Conservation (phyloP, 2,113 vertebrate species). For the Scophthalmus maximus region DNA sequence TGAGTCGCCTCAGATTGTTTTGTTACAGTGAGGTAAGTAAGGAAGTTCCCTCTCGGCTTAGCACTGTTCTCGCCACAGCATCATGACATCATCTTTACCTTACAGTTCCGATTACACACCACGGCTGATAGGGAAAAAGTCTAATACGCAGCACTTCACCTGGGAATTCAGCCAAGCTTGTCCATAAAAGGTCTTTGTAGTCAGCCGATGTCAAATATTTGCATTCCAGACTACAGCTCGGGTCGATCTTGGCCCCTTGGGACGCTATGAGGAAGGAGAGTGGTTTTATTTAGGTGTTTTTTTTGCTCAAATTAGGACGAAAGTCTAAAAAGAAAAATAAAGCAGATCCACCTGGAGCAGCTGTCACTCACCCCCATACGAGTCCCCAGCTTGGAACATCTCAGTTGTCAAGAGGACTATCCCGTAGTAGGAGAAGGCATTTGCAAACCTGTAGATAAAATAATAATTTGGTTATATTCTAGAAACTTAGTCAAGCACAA, state of each 20-base stretch:
- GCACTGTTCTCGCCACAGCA: not conserved
- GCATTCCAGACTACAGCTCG: slow-evolving; percentile 89
- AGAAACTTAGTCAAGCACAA: not conserved
- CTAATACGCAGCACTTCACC: slow-evolving; percentile 73
- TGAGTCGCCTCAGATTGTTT: too few species aligned
- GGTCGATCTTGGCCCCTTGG: slow-evolving; percentile 83
- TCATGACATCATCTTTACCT: not conserved
- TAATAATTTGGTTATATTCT: slow-evolving; percentile 30
- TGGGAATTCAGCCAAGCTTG: slow-evolving; percentile 93
- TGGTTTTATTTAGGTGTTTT: not conserved
- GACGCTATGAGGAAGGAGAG: slow-evolving; percentile 74
- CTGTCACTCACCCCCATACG: slow-evolving; percentile 86
- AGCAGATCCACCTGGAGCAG: not conserved
- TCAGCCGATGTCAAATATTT: slow-evolving; percentile 90
- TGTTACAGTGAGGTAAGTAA: too few species aligned
- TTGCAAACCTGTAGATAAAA: slow-evolving; percentile 87
- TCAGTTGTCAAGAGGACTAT: slow-evolving; percentile 93
- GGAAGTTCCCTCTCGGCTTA: too few species aligned
- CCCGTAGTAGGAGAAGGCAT: slow-evolving; percentile 92
- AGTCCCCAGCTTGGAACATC: slow-evolving; percentile 89
- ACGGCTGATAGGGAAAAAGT: not conserved
- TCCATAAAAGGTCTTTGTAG: slow-evolving; percentile 94
- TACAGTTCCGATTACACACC: not conserved
- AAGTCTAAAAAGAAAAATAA: too few species aligned
- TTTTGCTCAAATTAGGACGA: not conserved